phyloP scores from a whole-genome alignment of 1,140 invertebrate genomes.

The Steinernema feltiae region DNA sequence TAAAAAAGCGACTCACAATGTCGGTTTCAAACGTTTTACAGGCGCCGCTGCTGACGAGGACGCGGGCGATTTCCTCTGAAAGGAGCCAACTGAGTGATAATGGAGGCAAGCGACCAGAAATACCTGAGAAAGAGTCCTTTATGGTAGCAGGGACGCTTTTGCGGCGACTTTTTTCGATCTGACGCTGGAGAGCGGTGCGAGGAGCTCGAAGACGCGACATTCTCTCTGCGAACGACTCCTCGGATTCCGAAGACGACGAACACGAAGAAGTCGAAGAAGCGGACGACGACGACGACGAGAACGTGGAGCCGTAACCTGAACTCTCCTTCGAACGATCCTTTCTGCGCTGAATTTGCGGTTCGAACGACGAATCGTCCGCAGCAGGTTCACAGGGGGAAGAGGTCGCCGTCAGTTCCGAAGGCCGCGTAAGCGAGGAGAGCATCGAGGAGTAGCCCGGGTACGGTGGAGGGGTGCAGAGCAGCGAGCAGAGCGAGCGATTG shows the following conservation, averaged over 20 bases:
- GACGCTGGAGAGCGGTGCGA: background rate
- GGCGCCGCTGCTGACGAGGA: background rate
- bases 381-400: background rate
- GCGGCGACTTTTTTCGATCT: background rate
- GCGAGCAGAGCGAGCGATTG: background rate
- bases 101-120: background rate
- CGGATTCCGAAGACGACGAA: background rate
- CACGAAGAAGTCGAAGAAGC: background rate
- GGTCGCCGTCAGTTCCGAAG: background rate
- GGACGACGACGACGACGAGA: background rate
- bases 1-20: background rate
- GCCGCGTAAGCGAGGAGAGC: background rate
- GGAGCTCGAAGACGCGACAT: background rate
- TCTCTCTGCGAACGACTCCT: background rate
- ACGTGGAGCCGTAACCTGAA: background rate
- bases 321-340: constrained; percentile 3
- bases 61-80: background rate
- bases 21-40: background rate
- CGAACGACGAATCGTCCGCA: background rate
- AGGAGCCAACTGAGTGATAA: background rate
- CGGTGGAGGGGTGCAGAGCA: constrained; percentile 19
- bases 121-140: background rate
- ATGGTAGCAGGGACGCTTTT: background rate
- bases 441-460: constrained; percentile 28
- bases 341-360: background rate